Evolutionary conservation across 2,113 vertebrate species (phyloP).

Genomic region (Spea multiplicata): DNA sequence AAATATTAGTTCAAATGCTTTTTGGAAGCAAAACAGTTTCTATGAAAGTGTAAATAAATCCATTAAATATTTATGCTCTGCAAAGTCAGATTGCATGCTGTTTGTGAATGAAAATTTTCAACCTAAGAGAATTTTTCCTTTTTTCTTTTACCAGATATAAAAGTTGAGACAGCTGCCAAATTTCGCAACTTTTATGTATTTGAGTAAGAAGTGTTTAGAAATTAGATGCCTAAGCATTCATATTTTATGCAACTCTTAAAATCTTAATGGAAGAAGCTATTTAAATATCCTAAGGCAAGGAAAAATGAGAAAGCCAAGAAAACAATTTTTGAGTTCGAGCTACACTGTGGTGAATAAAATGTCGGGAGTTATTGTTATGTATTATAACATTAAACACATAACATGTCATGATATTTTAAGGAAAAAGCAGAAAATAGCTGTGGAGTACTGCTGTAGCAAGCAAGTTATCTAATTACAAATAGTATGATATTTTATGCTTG

Average conservation of each 20-base stretch:
- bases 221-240: constrained; percentile 20
- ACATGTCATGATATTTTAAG: no score
- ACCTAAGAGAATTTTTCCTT: neutral
- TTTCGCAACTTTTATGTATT: constrained; percentile 17
- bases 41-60: no score
- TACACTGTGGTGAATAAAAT: no score
- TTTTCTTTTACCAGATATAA: neutral
- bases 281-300: constrained; percentile 25
- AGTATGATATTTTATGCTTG: no score
- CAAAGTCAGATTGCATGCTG: neutral
- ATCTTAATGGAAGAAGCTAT: constrained; percentile 30
- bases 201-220: constrained; percentile 12
- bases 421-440: no score
- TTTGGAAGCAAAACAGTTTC: no score
- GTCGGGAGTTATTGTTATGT: no score
- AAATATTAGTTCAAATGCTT: no score
- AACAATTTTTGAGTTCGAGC: constrained; percentile 10
- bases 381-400: no score
- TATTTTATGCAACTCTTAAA: constrained; percentile 30
- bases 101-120: neutral
- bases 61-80: constrained; percentile 9
- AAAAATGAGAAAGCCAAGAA: constrained; percentile 26
- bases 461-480: no score
- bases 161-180: constrained; percentile 7
- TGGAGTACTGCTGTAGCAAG: no score